Evolutionary conservation across 1,140 invertebrate species (phyloP), one percentile per base, ranked within the genome.

Genomic region (Trinorchestia longiramus): DNA sequence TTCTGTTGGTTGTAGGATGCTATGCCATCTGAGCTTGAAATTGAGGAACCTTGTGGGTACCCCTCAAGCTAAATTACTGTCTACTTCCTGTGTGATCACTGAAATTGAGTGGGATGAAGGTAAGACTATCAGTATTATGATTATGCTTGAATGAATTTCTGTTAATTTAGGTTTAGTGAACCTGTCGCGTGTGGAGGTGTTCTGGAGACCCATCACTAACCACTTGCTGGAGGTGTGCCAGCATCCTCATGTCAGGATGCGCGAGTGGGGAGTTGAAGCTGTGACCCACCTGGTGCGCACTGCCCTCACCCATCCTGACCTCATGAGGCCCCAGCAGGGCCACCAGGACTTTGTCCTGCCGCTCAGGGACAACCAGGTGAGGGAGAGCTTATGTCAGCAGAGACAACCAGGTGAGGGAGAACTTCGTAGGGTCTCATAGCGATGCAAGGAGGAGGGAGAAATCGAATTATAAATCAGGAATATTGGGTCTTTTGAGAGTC

Each of bases 201-300:
- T 99, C 92, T 99, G 99, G 99, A 98, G 98, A 97, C 99, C 99
- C 19, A 98, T 99, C n/a, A 99, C 99, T 0, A 99, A 99, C 97
- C 99, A 99, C 98, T 97, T 99, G 43, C 97, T 99, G 41, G 99
- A 99, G 98, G 99, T 99, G 47, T 99, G 99, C 97, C 98, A 99
- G 97, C 99, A 99, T 98, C 99, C 99, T 0, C 99, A 99, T 97
- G 98, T 99, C 95, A 98, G 98, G 96, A 99, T 99, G 98, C 98
- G 99, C 57, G 99, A 99, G 97, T 99, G 99, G 99, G 99, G 99
- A 15, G 99, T 99, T 0, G 99, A 99, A 97, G 99, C 99, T 1
- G 98, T 99, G 41, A 99, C 99, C 0, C 99, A 99, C 97, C 97
- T 99, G 42, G 99, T 99, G 0, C 99, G 99, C 97, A 98, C 98